Evolutionary conservation across 2,797 vertebrate species (phyloP).

Genomic region (Salmo trutta): DNA sequence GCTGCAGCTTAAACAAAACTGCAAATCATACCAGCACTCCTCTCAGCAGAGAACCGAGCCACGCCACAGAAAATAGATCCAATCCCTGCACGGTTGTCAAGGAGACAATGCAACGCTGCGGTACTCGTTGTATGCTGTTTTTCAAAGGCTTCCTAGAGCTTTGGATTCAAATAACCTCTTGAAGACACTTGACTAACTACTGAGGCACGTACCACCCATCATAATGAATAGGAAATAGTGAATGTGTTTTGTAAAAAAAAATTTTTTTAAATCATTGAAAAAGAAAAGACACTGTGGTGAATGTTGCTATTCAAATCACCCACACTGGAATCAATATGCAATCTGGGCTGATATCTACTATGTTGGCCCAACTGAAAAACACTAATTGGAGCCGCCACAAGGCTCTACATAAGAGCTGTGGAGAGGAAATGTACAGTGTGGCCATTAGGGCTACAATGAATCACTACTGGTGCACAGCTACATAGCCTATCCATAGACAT

Average conservation of each 20-base stretch:
- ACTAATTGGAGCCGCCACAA: not conserved
- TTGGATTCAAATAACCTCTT: not conserved
- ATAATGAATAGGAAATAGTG: not conserved
- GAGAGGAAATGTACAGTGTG: not conserved
- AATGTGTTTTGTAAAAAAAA: not conserved
- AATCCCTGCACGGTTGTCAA: not conserved
- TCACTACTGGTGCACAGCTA: not conserved
- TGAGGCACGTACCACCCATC: not conserved
- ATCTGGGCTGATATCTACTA: not conserved
- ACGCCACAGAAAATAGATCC: not conserved
- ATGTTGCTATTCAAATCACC: constrained; percentile 1
- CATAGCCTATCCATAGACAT: not conserved
- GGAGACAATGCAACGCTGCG: not conserved
- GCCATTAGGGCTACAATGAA: not conserved
- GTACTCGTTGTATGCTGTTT: not conserved
- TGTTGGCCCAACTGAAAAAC: not conserved
- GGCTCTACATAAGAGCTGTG: not conserved
- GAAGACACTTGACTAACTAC: not conserved
- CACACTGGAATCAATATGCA: not conserved
- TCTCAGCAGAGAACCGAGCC: not conserved
- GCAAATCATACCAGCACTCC: not conserved
- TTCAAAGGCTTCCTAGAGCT: not conserved
- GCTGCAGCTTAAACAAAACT: not conserved
- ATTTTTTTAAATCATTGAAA: not conserved
- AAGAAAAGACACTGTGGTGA: not conserved